Base-by-base conservation (phyloP, 53 echinoderm and acorn worm species). In the Stichopus horrens region DNA sequence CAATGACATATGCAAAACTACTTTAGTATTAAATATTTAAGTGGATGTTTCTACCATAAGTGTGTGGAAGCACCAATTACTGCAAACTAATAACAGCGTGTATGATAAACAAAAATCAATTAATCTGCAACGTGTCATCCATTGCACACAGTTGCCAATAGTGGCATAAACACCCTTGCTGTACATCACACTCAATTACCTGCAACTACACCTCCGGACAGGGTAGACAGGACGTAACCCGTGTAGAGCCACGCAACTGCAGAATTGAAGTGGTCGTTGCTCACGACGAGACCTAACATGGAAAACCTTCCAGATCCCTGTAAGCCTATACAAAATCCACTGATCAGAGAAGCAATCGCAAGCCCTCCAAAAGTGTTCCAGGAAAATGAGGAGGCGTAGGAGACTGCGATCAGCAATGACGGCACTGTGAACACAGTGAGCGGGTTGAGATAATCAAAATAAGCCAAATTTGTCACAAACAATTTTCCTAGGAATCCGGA, bases 261-360 rank as follows among this genome's bases (percentile, higher is more conserved):
- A n/a, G 51, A 57, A 4, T 63, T 58, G 23, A 83, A 83, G 21
- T 83, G 22, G 5, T 83, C 37, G 10, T 57, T 23, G 14, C 63
- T 58, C 37, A 83, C 83, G 5, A 63, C 83, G 1, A n/a, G 8
- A 4, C 60, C 83, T 57, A 83, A n/a, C 83, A 83, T 83, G 8
- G 83, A 63, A 7, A 83, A 5, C 23, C 83, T 9, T 23, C 83
- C 83, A 19, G 83, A 83, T 10, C 83, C 83, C 59, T 83, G 60
- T 7, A 83, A 16, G 60, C 60, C 83, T 57, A 83, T 83, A 11
- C 83, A 83, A 21, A 83, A 83, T 19, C 83, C 83, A 57, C 83
- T 63, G 11, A 83, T 51, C 11, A 57, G 19, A 20, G 83, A n/a
- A 8, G 83, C 54, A n/a, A 55, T 20, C 8, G 60, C 83, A 8